phyloP scores from a whole-genome alignment of 2,888 invertebrate species.

The Aproaerema taeniolella region DNA sequence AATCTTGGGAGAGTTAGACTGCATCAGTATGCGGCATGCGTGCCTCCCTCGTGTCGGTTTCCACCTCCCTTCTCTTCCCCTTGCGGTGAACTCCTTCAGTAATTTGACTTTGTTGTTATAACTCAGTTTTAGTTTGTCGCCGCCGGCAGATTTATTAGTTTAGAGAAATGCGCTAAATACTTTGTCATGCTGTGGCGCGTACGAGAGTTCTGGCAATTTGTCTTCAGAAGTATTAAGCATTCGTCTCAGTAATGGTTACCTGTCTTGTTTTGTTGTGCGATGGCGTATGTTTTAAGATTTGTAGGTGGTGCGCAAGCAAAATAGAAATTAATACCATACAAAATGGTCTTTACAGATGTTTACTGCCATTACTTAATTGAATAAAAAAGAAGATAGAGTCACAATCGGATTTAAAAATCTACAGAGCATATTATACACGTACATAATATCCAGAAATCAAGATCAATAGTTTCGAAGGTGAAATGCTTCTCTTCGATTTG shows the following conservation, averaged over 20 bases:
- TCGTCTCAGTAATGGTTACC: neutral
- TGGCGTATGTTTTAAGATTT: no score
- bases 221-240: neutral
- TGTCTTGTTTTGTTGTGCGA: neutral
- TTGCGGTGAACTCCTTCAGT: conserved; percentile 72
- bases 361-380: no score
- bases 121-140: conserved; percentile 74
- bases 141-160: conserved; percentile 71
- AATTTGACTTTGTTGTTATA: conserved; percentile 78
- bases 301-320: no score
- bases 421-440: no score
- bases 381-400: no score
- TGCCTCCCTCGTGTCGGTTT: conserved; percentile 57
- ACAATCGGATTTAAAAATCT: no score
- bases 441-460: no score
- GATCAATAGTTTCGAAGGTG: no score
- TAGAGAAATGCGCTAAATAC: conserved; percentile 57
- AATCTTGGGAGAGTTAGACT: conserved; percentile 72
- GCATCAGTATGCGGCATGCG: conserved; percentile 69
- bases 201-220: conserved; percentile 5
- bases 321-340: no score
- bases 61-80: conserved; percentile 39
- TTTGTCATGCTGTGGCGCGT: conserved; percentile 32
- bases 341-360: no score
- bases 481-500: no score